A percentile compares a stretch with the other conserved stretches of the same genome.
Conservation (phyloP, 2,888 invertebrate genomes). For the Dicranocentrus wangi region DNA sequence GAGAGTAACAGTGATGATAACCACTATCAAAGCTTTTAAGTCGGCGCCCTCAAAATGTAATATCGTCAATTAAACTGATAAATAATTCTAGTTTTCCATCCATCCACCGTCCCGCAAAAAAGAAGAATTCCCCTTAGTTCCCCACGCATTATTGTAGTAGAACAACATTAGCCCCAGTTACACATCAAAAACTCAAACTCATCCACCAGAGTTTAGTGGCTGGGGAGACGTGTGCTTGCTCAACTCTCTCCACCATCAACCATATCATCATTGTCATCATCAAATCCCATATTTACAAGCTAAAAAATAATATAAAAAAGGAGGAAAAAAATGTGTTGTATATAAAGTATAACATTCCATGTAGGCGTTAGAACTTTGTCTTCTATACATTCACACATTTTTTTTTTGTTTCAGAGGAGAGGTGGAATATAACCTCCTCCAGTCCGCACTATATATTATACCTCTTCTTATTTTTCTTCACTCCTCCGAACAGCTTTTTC, state of each 20-base stretch:
- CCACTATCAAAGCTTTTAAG: conserved; percentile 60
- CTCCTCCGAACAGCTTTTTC: not conserved
- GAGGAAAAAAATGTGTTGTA: no score
- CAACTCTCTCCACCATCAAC: conserved; percentile 28
- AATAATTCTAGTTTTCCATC: conserved; percentile 42
- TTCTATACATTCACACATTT: conserved; percentile 2
- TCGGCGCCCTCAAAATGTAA: conserved; percentile 60
- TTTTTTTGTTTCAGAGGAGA: not conserved
- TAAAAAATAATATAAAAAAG: no score
- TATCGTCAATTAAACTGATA: conserved; percentile 60
- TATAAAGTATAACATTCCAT: no score
- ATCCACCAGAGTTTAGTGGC: no score
- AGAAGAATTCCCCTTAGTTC: conserved; percentile 11
- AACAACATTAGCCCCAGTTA: no score
- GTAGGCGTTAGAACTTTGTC: no score
- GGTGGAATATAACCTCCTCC: no score
- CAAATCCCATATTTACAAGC: not conserved
- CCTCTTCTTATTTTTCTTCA: no score
- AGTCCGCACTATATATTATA: no score
- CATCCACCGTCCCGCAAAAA: conserved; percentile 19
- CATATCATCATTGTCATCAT: conserved; percentile 25
- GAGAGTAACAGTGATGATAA: conserved; percentile 23
- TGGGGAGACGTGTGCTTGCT: conserved; percentile 38
- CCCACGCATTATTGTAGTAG: not conserved
- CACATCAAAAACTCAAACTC: no score